A percentile compares a stretch with the other conserved stretches of the same genome.
These are phyloP conservation scores for Geococcyx californianus DNA, from an alignment of 2,113 vertebrate genomes.

Conservation along the genomic window DNA sequence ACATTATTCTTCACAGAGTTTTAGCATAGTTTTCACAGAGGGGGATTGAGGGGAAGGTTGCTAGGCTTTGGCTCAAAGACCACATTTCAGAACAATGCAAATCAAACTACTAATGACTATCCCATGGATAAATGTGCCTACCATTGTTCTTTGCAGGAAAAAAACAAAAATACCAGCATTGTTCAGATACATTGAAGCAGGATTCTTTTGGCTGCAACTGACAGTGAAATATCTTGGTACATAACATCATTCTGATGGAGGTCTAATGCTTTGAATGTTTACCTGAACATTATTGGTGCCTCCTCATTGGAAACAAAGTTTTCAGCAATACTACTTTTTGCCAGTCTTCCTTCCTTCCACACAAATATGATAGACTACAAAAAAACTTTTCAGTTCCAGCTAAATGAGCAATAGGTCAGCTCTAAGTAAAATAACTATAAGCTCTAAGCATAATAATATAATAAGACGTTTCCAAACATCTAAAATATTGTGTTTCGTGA, in stretches of 20 bases:
- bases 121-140: constrained; percentile 20
- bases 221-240: not conserved
- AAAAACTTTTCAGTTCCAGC: not conserved
- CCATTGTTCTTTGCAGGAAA: constrained; percentile 33
- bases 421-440: constrained; percentile 8
- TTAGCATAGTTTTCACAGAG: constrained; percentile 9
- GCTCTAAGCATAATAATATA: constrained; percentile 21
- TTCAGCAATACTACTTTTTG: not conserved
- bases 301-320: not conserved
- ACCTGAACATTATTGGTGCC: not conserved
- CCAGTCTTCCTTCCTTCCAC: not conserved
- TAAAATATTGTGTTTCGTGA: constrained; percentile 23
- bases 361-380: not conserved
- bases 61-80: constrained; percentile 17
- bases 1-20: not conserved
- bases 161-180: not conserved
- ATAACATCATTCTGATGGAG: not conserved
- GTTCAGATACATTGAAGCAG: not conserved
- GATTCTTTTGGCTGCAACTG: not conserved
- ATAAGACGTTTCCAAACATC: constrained; percentile 36
- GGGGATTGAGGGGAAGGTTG: not conserved
- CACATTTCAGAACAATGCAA: constrained; percentile 44
- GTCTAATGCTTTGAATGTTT: not conserved
- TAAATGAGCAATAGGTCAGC: constrained; percentile 11
- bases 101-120: constrained; percentile 25